These are phyloP conservation scores for Megathymus violae DNA, from an alignment of 1,140 invertebrate species.

Conservation along the genomic window DNA sequence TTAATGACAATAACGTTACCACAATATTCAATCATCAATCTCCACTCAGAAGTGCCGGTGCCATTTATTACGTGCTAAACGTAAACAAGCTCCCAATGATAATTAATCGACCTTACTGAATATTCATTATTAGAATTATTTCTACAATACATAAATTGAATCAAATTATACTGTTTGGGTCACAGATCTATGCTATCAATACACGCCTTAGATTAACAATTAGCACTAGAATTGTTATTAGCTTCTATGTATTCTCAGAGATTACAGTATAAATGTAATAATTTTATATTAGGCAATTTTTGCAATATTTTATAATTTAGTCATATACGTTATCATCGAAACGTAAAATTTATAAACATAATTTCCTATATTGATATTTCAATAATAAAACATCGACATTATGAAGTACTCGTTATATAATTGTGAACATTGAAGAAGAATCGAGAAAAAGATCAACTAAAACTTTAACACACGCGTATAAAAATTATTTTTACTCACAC, in stretches of 20 bases:
- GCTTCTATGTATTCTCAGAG: no score
- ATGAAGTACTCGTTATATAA: no score
- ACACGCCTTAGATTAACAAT: background rate
- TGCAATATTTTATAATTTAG: no score
- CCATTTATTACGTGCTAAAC: conserved; percentile 13
- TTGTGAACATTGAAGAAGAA: no score
- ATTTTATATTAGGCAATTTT: no score
- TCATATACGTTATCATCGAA: no score
- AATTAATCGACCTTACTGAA: conserved; percentile 34
- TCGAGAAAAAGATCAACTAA: no score
- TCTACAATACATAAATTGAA: conserved; percentile 31
- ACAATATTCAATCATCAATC: conserved; percentile 11
- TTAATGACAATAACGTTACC: background rate
- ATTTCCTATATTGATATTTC: no score
- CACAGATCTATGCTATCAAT: background rate
- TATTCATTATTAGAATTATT: conserved; percentile 32
- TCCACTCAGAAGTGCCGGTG: conserved; percentile 5
- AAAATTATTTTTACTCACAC: background rate
- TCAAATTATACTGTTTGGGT: conserved; percentile 6
- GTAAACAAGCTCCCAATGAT: conserved; percentile 22
- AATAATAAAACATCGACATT: no score
- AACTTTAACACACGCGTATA: no score
- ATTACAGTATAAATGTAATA: background rate
- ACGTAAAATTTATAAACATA: no score
- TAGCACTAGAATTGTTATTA: background rate